Evolutionary conservation across 2,113 vertebrate genomes (phyloP).

Genomic region (Macheiramphus alcinus): DNA sequence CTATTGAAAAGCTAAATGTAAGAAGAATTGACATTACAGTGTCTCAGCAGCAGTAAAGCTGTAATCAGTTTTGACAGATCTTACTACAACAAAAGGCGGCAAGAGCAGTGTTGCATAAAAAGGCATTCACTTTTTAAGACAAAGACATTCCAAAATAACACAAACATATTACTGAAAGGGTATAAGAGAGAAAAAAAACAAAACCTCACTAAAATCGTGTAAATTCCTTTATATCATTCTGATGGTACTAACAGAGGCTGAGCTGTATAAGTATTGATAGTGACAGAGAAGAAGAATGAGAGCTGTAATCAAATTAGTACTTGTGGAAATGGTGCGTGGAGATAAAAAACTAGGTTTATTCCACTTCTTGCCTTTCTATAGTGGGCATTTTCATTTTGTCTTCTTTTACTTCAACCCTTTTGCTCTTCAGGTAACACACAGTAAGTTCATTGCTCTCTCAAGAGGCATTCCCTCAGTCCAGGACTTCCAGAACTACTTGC

Average conservation of each 20-base stretch:
- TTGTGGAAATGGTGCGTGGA: not conserved
- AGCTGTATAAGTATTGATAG: not conserved
- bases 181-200: not conserved
- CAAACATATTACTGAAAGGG: not conserved
- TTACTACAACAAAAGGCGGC: too few species aligned
- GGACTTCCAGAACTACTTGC: not conserved
- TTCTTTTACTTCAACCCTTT: not conserved
- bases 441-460: not conserved
- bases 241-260: not conserved
- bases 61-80: conserved; percentile 41
- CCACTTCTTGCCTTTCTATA: not conserved
- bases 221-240: not conserved
- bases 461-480: not conserved
- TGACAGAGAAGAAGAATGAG: not conserved
- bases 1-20: conserved; percentile 41
- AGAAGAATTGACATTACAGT: conserved; percentile 34
- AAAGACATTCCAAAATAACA: not conserved
- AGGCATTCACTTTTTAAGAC: too few species aligned
- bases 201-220: not conserved
- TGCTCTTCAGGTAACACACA: not conserved
- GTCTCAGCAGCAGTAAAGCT: conserved; percentile 38
- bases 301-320: not conserved
- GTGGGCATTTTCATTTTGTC: not conserved
- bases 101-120: too few species aligned
- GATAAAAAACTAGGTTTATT: not conserved